These are phyloP conservation scores for Hylaea fasciaria DNA, from an alignment of 2,888 invertebrate species.

Conservation along the genomic window DNA sequence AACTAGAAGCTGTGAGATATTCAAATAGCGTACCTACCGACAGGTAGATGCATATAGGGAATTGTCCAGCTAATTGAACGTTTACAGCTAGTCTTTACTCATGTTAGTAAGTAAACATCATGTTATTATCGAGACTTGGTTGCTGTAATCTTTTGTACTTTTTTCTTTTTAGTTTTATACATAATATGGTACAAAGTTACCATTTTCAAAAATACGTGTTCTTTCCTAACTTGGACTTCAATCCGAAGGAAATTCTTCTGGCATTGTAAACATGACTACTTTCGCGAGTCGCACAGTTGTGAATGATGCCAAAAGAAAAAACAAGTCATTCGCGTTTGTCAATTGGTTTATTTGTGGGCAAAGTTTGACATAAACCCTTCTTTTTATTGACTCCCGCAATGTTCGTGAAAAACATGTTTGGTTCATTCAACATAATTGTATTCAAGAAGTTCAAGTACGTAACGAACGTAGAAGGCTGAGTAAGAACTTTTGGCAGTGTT, in stretches of 20 bases:
- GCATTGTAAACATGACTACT: conserved; percentile 72
- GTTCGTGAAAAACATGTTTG: conserved; percentile 27
- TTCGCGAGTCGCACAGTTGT: conserved; percentile 62
- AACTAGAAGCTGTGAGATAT: too few species aligned
- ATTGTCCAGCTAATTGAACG: too few species aligned
- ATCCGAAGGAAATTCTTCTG: conserved; percentile 57
- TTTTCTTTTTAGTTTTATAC: too few species aligned
- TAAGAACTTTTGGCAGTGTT: not conserved
- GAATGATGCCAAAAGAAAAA: conserved; percentile 67
- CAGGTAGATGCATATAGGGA: too few species aligned
- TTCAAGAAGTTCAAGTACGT: conserved; percentile 24
- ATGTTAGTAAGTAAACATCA: too few species aligned
- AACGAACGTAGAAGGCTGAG: conserved; percentile 7
- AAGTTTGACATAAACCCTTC: conserved; percentile 52
- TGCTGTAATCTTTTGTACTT: too few species aligned
- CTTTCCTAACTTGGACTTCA: conserved; percentile 42
- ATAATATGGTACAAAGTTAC: too few species aligned
- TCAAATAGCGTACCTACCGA: too few species aligned
- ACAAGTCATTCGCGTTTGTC: conserved; percentile 67
- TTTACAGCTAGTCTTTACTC: too few species aligned
- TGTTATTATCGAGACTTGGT: too few species aligned
- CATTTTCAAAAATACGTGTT: conserved; percentile 20
- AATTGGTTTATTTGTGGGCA: conserved; percentile 61
- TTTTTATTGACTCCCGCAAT: conserved; percentile 41
- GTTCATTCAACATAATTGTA: conserved; percentile 30